Percentiles rank a stretch among this genome's conserved stretches.
phyloP scores from a whole-genome alignment of 2,888 invertebrate species.

The Sepiola atlantica region DNA sequence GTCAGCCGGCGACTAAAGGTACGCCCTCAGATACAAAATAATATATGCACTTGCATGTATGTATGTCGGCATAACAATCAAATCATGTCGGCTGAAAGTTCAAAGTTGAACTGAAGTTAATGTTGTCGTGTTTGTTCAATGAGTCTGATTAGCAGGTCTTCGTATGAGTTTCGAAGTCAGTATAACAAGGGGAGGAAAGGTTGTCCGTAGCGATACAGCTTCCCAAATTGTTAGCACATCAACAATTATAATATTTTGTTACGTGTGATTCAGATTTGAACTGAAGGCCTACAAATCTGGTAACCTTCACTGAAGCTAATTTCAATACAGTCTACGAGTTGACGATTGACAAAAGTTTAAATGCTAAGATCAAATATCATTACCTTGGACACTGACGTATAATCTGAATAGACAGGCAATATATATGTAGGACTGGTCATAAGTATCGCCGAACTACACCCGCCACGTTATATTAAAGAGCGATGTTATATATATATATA shows the following conservation, averaged over 20 bases:
- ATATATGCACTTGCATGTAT: no score
- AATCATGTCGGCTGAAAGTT: background rate
- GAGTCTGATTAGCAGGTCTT: background rate
- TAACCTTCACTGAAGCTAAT: background rate
- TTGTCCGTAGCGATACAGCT: background rate
- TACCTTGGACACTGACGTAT: no score
- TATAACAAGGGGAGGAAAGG: background rate
- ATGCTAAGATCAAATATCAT: no score
- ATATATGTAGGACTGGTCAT: no score
- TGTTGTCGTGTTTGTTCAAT: background rate
- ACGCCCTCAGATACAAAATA: no score
- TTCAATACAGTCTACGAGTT: background rate
- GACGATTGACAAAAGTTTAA: no score
- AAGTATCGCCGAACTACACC: no score
- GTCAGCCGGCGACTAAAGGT: no score
- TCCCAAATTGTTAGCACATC: background rate
- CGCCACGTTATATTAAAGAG: no score
- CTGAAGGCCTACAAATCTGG: background rate
- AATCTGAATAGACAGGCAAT: no score
- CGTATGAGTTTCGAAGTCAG: background rate
- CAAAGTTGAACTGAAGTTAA: background rate
- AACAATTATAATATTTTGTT: background rate
- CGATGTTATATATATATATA: background rate
- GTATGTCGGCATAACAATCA: background rate
- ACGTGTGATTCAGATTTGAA: background rate